Evolutionary conservation across 2,797 vertebrate genomes (phyloP).

Genomic region (Fistularia tabacaria): DNA sequence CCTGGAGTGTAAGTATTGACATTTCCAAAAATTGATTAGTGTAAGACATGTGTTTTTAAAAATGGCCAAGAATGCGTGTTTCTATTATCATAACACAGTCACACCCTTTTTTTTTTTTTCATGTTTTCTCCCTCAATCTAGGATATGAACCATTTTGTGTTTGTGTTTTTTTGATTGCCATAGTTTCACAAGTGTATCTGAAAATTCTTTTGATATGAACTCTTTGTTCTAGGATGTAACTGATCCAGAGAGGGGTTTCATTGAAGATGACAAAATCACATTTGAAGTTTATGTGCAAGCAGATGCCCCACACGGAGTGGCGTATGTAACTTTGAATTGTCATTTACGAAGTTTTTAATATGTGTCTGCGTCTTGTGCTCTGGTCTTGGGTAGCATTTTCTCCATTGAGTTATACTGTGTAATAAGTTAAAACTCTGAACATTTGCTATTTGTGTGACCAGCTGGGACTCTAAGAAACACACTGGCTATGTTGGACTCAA

Average conservation of each 20-base stretch:
- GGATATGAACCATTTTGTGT: not conserved
- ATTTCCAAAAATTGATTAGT: too few relatives aligned
- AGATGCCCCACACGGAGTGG: slow-evolving; percentile 96
- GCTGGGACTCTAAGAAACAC: slow-evolving; percentile 99
- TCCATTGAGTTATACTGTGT: too few relatives aligned
- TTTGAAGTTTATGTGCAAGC: slow-evolving; percentile 99
- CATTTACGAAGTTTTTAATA: not conserved
- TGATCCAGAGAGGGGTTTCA: slow-evolving; percentile 94
- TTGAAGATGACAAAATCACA: slow-evolving; percentile 97
- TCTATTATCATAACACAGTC: too few relatives aligned
- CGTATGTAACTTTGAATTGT: slow-evolving; percentile 81
- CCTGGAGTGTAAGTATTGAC: slow-evolving; percentile 92
- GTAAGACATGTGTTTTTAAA: too few relatives aligned
- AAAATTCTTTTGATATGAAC: not conserved
- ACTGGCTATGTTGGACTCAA: slow-evolving; percentile 98
- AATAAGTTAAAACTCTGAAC: slow-evolving; percentile 7
- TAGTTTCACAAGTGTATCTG: not conserved
- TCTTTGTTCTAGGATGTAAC: slow-evolving; percentile 86
- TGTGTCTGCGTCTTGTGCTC: not conserved
- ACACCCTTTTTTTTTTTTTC: too few relatives aligned
- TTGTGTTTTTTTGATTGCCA: too few relatives aligned
- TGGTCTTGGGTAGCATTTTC: too few relatives aligned
- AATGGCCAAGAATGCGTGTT: too few relatives aligned
- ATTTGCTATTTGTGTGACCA: slow-evolving; percentile 50
- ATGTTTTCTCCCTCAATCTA: too few relatives aligned